Evolutionary conservation across 2,113 vertebrate genomes (phyloP).

Genomic region (Terrapene triunguis): DNA sequence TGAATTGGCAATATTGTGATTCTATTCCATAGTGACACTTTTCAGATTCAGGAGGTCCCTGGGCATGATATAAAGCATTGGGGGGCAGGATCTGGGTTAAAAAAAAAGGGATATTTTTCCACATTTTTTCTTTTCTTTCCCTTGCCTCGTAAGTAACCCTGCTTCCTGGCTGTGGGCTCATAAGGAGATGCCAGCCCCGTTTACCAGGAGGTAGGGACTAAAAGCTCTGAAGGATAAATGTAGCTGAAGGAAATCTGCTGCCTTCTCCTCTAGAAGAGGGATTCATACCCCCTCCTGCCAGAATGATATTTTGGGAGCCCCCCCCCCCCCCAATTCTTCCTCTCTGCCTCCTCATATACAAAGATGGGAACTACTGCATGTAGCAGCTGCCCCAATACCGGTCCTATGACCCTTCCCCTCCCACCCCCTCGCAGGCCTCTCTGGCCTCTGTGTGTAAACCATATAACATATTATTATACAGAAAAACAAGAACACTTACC

Average conservation of each 20-base stretch:
- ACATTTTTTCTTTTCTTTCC: neutral
- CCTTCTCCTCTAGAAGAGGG: neutral
- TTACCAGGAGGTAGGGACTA: neutral
- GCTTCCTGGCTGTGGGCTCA: neutral
- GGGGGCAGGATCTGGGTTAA: neutral
- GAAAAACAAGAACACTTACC: slow-evolving; percentile 82
- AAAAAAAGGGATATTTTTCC: neutral
- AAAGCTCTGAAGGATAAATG: neutral
- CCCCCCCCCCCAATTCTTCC: fast-evolving
- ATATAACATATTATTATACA: neutral
- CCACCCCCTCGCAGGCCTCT: too few relatives aligned
- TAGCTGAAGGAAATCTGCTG: neutral
- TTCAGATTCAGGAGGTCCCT: neutral
- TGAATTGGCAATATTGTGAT: neutral
- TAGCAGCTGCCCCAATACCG: neutral
- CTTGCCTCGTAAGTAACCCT: neutral
- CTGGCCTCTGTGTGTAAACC: neutral
- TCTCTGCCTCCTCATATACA: neutral
- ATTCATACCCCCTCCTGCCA: neutral
- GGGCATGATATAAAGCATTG: neutral
- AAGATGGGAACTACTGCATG: neutral
- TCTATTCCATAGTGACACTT: neutral
- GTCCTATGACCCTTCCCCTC: neutral
- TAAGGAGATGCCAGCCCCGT: neutral
- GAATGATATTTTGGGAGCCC: neutral